These are phyloP conservation scores for Pammene fasciana DNA, from an alignment of 2,888 invertebrate species.

Conservation along the genomic window DNA sequence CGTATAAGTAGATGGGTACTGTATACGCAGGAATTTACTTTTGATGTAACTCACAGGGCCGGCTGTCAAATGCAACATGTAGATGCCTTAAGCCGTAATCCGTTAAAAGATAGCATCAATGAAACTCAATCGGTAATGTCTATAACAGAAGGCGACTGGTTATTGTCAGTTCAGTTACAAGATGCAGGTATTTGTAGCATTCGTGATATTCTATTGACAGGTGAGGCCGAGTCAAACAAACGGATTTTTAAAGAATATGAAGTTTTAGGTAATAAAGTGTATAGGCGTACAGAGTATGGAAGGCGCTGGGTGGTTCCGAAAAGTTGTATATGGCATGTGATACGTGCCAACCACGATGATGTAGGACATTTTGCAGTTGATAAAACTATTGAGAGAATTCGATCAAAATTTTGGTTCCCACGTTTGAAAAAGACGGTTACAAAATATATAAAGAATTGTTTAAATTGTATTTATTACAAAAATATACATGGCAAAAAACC, in stretches of 20 bases:
- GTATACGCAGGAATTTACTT: conserved; percentile 7
- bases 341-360: too few relatives aligned
- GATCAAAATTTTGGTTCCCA: too few relatives aligned
- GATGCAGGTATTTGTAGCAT: conserved; percentile 16
- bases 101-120: too few relatives aligned
- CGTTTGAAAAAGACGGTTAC: too few relatives aligned
- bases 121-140: conserved; percentile 1
- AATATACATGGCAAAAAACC: too few relatives aligned
- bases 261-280: conserved; percentile 3
- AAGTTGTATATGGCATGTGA: too few relatives aligned
- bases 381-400: too few relatives aligned
- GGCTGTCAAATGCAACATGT: conserved; percentile 14
- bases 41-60: background rate
- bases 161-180: conserved; percentile 16
- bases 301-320: too few relatives aligned
- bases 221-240: conserved; percentile 30
- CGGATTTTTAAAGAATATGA: conserved; percentile 22
- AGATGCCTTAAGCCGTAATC: background rate
- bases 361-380: too few relatives aligned
- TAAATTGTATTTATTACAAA: too few relatives aligned
- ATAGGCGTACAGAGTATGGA: too few relatives aligned
- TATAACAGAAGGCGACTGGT: conserved; percentile 14
- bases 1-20: conserved; percentile 23
- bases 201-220: conserved; percentile 24
- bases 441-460: too few relatives aligned